Percentiles rank a stretch among this genome's conserved stretches.
phyloP scores from a whole-genome alignment of 2,797 vertebrate genomes.

The Aldrovandia affinis region DNA sequence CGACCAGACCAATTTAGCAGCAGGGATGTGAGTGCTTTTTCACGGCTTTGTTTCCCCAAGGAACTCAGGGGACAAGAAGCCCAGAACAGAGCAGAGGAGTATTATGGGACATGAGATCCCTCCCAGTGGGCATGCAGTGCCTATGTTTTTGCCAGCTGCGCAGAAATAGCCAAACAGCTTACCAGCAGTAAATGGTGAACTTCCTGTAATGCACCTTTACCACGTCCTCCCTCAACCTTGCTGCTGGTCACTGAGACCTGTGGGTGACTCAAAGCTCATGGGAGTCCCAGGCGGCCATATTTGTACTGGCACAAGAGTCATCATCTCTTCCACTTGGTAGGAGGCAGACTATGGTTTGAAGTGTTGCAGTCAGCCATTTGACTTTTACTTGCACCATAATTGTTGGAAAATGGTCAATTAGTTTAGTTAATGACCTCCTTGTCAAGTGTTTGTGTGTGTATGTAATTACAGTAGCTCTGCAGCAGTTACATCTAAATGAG shows the following conservation, averaged over 20 bases:
- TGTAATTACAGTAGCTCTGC: constrained; percentile 3
- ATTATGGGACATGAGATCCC: background rate
- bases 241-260: background rate
- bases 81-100: background rate
- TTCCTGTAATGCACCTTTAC: background rate
- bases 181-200: constrained; percentile 24
- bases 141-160: background rate
- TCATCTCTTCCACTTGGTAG: background rate
- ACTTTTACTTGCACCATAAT: background rate
- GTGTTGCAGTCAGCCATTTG: constrained; percentile 12
- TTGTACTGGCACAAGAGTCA: background rate
- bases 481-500: constrained; percentile 7
- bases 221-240: background rate
- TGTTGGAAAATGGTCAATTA: constrained; percentile 22
- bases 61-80: background rate
- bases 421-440: constrained; percentile 28
- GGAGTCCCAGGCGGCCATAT: too few species aligned
- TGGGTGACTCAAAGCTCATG: background rate
- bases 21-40: constrained; percentile 30
- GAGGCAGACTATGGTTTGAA: background rate
- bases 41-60: background rate
- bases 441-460: constrained; percentile 1
- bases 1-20: constrained; percentile 40
- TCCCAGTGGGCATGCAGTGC: background rate
- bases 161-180: background rate